Evolutionary conservation across 2,888 invertebrate species (phyloP), one percentile per base, ranked within the genome.

Genomic region (Caenorhabditis parvicauda): DNA sequence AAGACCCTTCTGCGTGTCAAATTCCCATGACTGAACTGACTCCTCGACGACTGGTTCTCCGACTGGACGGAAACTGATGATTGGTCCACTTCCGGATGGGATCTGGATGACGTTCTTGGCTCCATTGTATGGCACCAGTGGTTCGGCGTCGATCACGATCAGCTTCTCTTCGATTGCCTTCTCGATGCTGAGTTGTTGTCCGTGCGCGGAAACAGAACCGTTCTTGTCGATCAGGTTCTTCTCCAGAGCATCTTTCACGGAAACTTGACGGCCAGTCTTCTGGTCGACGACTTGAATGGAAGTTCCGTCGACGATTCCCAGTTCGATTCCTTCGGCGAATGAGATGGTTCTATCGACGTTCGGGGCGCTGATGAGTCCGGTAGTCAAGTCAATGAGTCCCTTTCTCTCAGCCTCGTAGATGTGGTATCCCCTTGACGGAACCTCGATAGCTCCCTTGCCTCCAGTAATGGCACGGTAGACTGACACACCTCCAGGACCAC

Each of bases 351-450:
- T 86, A 81, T 92, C 91, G 5, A 92, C 91, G 14, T 89, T 89
- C 1, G 90, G 90, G 65, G 94, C 89, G 17, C 88, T 87, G 74
- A 94, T 91, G 32, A 90, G 84, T 2, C 95, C 94, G 1, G 87
- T 88, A 0, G 87, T 84, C 1, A 92, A 89, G 82, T 94, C 89
- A 73, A 93, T 90, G 2, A 91, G 82, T 52, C 88, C 88, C 79
- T 88, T 88, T 38, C 88, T 86, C 64, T 94, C 90, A 2, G 92
- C 92, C 75, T 91, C 89, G 51, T 87, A 86, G 2, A 94, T 85
- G 54, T 87, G 86, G 89, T 91, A 91, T 3, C 92, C 91, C 57
- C 89, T 89, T 14, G 87, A 86, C 0, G 92, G 92, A 28, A 92
- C 82, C 76, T 91, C 90, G 72, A 89, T 65, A 19, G 81, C 68